These are phyloP conservation scores for Plecotus auritus DNA, from an alignment of 2,113 vertebrate genomes.

Conservation along the genomic window DNA sequence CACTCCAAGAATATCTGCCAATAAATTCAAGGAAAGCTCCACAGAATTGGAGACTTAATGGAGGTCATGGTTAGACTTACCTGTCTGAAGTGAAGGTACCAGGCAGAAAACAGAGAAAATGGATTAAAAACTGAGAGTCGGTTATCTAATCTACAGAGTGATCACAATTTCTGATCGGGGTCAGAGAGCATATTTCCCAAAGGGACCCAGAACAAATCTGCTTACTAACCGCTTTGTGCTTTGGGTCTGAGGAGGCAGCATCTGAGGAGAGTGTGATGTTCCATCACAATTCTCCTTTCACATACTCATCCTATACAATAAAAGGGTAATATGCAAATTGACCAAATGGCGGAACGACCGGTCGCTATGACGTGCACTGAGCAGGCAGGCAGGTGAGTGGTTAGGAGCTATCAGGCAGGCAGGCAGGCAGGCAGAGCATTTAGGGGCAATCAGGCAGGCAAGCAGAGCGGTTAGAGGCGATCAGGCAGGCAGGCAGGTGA, in stretches of 20 bases:
- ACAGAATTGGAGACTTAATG: background rate
- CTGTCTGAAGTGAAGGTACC: background rate
- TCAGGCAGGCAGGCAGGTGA: too few relatives aligned
- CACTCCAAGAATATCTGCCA: background rate
- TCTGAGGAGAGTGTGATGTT: background rate
- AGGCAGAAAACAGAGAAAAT: background rate
- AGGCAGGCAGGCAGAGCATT: too few relatives aligned
- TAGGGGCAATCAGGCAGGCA: too few relatives aligned
- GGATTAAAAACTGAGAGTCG: background rate
- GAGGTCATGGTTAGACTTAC: background rate
- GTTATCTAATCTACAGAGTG: background rate
- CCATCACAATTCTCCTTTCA: background rate
- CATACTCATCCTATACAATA: background rate
- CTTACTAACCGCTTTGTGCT: background rate
- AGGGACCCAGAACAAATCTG: background rate
- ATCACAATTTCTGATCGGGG: background rate
- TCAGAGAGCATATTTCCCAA: background rate
- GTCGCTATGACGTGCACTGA: too few relatives aligned
- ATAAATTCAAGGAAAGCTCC: background rate
- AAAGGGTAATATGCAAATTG: too few relatives aligned
- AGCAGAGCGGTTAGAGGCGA: too few relatives aligned
- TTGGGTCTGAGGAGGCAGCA: background rate
- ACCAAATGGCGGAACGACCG: too few relatives aligned
- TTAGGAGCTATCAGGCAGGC: too few relatives aligned
- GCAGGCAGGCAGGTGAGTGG: too few relatives aligned